Evolutionary conservation across 2,888 invertebrate genomes (phyloP).

Genomic region (Pherbina coryleti): DNA sequence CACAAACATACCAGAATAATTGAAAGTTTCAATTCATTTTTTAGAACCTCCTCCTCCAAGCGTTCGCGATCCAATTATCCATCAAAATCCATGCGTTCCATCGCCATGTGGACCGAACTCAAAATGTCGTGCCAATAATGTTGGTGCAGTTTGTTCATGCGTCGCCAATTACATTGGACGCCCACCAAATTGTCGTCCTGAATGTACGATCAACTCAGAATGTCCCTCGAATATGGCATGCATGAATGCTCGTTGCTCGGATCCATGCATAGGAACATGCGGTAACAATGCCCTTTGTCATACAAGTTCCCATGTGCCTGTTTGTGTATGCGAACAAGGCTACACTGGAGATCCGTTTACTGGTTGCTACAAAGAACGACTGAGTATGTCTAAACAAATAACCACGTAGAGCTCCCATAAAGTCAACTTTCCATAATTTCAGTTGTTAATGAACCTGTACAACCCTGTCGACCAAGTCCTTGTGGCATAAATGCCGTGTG

Average conservation of each 20-base stretch:
- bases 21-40: conserved; percentile 38
- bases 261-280: conserved; percentile 79
- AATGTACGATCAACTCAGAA: conserved; percentile 74
- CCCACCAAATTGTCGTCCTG: conserved; percentile 76
- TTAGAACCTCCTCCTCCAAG: conserved; percentile 57
- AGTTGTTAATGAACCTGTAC: conserved; percentile 71
- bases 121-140: conserved; percentile 71
- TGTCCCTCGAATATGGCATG: conserved; percentile 72
- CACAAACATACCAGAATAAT: background rate
- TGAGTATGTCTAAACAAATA: conserved; percentile 69
- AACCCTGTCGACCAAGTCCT: conserved; percentile 76
- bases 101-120: conserved; percentile 77
- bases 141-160: conserved; percentile 75
- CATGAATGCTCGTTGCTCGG: conserved; percentile 71
- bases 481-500: conserved; percentile 79
- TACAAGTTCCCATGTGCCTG: conserved; percentile 72
- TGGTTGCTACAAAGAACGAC: conserved; percentile 69
- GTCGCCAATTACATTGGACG: conserved; percentile 74
- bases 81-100: conserved; percentile 74
- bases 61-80: conserved; percentile 57
- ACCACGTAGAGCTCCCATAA: background rate
- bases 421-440: conserved; percentile 36
- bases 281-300: conserved; percentile 77
- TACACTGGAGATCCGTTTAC: conserved; percentile 76
- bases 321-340: conserved; percentile 72